These are phyloP conservation scores for Saturnia pavonia DNA, from an alignment of 2,888 invertebrate genomes.

Conservation along the genomic window DNA sequence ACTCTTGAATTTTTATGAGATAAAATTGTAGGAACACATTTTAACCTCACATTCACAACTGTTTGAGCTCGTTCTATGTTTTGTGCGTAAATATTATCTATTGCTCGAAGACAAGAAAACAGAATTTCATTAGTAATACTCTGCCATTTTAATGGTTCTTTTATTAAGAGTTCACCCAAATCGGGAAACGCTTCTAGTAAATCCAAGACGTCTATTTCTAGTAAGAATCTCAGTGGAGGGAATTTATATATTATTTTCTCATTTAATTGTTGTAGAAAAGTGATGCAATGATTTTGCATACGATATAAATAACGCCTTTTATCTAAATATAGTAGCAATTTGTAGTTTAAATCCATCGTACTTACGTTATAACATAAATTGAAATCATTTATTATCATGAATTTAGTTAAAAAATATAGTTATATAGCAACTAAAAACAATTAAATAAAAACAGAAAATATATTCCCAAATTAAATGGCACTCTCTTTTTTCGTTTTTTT, in stretches of 20 bases:
- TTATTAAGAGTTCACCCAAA: slow-evolving; percentile 51
- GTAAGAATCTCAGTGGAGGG: slow-evolving; percentile 58
- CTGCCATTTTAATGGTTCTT: slow-evolving; percentile 62
- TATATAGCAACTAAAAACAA: neutral
- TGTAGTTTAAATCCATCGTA: slow-evolving; percentile 52
- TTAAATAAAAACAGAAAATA: neutral
- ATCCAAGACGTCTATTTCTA: slow-evolving; percentile 66
- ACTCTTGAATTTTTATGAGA: slow-evolving; percentile 36
- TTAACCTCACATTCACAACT: slow-evolving; percentile 54
- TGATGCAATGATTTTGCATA: slow-evolving; percentile 54
- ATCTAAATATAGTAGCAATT: slow-evolving; percentile 67
- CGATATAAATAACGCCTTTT: slow-evolving; percentile 49
- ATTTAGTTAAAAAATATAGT: neutral
- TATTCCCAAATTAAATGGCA: neutral
- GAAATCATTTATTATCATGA: neutral
- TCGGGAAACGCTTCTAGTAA: slow-evolving; percentile 54
- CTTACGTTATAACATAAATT: neutral
- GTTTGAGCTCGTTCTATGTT: slow-evolving; percentile 53
- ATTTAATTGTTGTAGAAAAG: slow-evolving; percentile 49
- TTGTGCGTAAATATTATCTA: slow-evolving; percentile 39
- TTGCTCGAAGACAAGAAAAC: slow-evolving; percentile 56
- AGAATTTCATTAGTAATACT: slow-evolving; percentile 57
- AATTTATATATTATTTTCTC: slow-evolving; percentile 54
- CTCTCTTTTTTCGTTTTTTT: neutral
- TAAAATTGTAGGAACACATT: slow-evolving; percentile 48